Conservation (phyloP, 2,797 vertebrate species). For the Cossypha niveicapilla region DNA sequence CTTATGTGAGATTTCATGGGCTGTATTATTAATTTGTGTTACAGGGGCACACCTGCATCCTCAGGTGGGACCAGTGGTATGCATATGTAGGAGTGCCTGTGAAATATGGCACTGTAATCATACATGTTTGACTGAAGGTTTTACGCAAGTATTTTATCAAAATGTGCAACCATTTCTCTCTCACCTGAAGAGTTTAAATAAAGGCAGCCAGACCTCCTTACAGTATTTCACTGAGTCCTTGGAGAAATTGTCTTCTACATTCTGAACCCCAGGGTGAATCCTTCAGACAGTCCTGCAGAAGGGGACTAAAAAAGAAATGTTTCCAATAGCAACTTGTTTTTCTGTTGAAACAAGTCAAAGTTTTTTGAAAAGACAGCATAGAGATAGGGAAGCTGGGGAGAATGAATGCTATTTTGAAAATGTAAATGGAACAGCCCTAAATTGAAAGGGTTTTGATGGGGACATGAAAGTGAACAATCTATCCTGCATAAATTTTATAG, state of each 20-base stretch:
- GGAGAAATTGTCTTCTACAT: not conserved
- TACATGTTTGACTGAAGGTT: not conserved
- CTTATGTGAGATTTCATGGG: not conserved
- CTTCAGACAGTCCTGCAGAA: not conserved
- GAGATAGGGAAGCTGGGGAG: not conserved
- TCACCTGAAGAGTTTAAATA: not conserved
- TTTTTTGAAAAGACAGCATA: not conserved
- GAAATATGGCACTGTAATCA: not conserved
- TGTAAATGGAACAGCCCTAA: not conserved
- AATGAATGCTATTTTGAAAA: not conserved
- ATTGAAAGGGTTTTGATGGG: not conserved
- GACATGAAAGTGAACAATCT: not conserved
- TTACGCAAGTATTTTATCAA: not conserved
- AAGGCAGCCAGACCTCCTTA: not conserved
- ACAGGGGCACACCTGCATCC: not conserved
- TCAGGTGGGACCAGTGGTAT: not conserved
- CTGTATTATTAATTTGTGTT: not conserved
- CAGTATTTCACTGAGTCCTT: not conserved
- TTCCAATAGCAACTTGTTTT: not conserved
- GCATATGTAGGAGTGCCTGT: not conserved
- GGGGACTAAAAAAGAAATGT: not conserved
- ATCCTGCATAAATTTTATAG: not conserved
- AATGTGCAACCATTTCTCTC: not conserved
- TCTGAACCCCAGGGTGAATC: not conserved
- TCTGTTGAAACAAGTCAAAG: not conserved